A percentile compares a stretch with the other conserved stretches of the same genome.
Conservation (phyloP, 2,797 vertebrate genomes). For the Falco novaeseelandiae region DNA sequence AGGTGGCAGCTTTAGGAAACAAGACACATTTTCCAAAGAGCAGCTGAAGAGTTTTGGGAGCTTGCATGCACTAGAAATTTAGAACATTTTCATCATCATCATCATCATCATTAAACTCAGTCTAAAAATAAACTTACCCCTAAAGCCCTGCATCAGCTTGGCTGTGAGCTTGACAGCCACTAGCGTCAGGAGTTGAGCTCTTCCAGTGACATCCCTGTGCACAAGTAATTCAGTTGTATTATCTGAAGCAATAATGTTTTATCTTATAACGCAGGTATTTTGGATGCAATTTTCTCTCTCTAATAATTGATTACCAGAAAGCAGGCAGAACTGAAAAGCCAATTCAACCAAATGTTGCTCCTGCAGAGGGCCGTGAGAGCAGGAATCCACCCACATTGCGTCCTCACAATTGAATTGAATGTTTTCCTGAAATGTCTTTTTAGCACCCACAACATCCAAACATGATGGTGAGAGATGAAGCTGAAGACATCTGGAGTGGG, state of each 20-base stretch:
- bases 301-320: background rate
- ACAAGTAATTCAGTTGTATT: background rate
- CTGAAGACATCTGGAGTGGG: constrained; percentile 49
- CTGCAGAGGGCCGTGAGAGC: background rate
- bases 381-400: rapidly evolving
- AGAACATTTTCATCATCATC: background rate
- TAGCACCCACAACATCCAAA: constrained; percentile 70
- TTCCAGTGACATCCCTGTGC: background rate
- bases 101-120: background rate
- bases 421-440: background rate
- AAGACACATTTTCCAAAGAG: background rate
- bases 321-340: background rate
- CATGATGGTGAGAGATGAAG: constrained; percentile 62
- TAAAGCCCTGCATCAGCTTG: background rate
- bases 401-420: background rate
- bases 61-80: background rate
- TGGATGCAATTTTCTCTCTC: background rate
- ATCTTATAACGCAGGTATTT: background rate
- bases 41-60: background rate
- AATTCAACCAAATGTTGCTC: background rate
- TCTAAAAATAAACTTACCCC: background rate
- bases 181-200: background rate
- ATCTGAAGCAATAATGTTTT: background rate
- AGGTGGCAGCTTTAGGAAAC: background rate
- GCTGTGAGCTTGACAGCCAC: background rate